Evolutionary conservation across 2,888 invertebrate species (phyloP), one percentile per base, ranked within the genome.

Genomic region (Dysmachus trigonus): DNA sequence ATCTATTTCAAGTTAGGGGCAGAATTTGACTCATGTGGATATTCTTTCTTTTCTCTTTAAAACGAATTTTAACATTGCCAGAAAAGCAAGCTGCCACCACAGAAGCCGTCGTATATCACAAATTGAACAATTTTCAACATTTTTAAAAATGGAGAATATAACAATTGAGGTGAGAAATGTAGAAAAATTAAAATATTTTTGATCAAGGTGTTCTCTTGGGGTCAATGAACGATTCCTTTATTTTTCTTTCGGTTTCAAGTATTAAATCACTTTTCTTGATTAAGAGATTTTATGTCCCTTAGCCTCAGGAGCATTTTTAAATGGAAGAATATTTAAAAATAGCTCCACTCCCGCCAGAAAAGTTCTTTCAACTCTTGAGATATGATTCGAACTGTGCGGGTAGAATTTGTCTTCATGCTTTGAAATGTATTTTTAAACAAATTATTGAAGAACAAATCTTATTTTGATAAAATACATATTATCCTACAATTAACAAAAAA

Each of bases 341-440:
- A 71, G 83, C 38, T 30, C 13, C 15, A n/a, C 41, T 72, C 83
- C 38, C 30, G 27, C 8, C 47, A 15, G n/a, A 41, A 72, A 41
- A 83, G 83, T 71, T 83, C 33, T 38, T 83, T 83, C 71, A 83
- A 83, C 83, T 83, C 72, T 83, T 5, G 22, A 38, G 47, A 38
- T 31, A 31, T 31, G 8, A n/a, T 8, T 33, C 27, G 18, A 31
- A 33, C 15, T n/a, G n/a, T 3, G 35, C 1, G 73, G 0, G 73
- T 10, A 1, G 22, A 22, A 8, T 27, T 22, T 27, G 7, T 10
- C 13, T 62, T 8, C 27, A 10, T 22, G 22, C 7, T 62, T 62
- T 22, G 8, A 27, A 62, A 22, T 62, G 8, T 27, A 62, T 62
- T 62, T 47, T 47, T 47, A n/a, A 47, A 47, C 5, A 47, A 47